Base-by-base conservation (phyloP, 92 coral and sea anemone species). In the Epizoanthus rinbou region DNA sequence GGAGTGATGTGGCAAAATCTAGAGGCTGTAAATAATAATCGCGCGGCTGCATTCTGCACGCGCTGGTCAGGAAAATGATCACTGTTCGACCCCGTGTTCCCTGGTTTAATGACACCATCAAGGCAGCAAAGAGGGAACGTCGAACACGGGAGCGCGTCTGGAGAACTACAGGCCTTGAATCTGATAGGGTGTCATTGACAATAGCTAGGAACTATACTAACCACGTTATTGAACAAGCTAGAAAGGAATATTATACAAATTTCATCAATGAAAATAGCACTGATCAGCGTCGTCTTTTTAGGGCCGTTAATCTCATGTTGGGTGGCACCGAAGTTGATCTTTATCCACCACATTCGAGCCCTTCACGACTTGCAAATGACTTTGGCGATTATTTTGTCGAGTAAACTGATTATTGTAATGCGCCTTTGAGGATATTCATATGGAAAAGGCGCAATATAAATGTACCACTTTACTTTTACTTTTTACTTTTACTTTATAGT, bases 61-160 rank as follows among this genome's bases (percentile, higher is more conserved):
- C n/a, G n/a, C n/a, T 84, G 4, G 17, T 39, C 18, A 85, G 23
- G 45, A 85, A 85, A 24, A 84, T 69, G n/a, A 84, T 84, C 69
- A 74, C 57, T 17, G 87, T 84, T 13, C 81, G 87, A 4, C 82
- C 87, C 9, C 81, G 82, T 33, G 73, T 84, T 43, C 87, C 87
- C 10, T 84, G 87, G 82, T 84, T 84, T 8, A 84, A 84, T 73
- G 81, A 84, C 23, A 80, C 75, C 4, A 24, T 76, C 16, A 76
- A 76, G n/a, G 75, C 85, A 19, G 75, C 85, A 37, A 80, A 81
- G 76, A 66, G 76, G 28, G 52, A 81, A 54, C 85, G 50, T 21
- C 85, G 66, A 2, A 68, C 67, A 69, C 63, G 8, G 43, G 85
- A 81, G 50, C 85, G 85, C 45, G 85, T 81, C 18, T 81, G 85